Evolutionary conservation across 2,797 vertebrate species (phyloP).

Genomic region (Enteromius unitaeniatus): DNA sequence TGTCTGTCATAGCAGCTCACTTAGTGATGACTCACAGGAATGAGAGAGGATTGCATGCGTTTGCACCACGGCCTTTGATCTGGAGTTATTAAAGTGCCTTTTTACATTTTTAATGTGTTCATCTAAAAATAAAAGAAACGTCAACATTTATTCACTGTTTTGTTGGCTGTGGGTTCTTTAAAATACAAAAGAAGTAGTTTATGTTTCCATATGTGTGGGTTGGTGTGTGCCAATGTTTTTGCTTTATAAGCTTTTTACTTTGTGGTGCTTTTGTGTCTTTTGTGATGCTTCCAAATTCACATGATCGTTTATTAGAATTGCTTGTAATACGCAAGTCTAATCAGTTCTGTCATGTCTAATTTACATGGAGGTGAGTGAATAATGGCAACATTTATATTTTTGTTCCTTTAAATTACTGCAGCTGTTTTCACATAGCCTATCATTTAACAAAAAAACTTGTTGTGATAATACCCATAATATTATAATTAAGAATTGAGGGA

Average conservation of each 20-base stretch:
- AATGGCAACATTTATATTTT: neutral
- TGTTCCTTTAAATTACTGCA: neutral
- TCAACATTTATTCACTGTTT: neutral
- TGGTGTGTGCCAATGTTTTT: neutral
- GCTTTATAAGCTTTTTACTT: neutral
- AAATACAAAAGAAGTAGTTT: neutral
- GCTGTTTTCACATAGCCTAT: neutral
- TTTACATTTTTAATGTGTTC: neutral
- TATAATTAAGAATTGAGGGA: neutral
- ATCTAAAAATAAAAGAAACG: neutral
- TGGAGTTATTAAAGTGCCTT: neutral
- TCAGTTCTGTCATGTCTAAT: too few species aligned
- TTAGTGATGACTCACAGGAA: conserved; percentile 47
- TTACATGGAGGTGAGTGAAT: neutral
- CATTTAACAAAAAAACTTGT: neutral
- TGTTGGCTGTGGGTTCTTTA: neutral
- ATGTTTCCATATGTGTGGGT: neutral
- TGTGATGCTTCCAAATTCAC: neutral
- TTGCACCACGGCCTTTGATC: neutral
- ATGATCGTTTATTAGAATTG: neutral
- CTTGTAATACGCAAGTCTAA: neutral
- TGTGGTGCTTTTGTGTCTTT: neutral
- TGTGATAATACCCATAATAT: neutral
- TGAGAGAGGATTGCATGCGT: conserved; percentile 14
- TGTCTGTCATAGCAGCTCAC: conserved; percentile 46